Conservation (phyloP, 2,797 vertebrate genomes). For the Petrocephalus sullivani region DNA sequence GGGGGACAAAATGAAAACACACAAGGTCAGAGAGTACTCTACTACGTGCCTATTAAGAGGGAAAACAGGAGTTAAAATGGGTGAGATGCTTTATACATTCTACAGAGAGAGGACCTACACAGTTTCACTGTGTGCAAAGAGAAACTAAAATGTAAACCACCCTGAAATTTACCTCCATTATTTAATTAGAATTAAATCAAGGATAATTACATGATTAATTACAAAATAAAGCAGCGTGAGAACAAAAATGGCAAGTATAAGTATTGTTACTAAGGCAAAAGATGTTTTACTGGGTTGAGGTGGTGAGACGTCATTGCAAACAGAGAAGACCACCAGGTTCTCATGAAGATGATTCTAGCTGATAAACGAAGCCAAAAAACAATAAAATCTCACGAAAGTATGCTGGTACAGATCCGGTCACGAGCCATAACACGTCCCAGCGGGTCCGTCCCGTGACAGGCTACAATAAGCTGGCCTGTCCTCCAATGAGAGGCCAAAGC, state of each 20-base stretch:
- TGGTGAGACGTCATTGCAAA: not conserved
- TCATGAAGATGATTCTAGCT: not conserved
- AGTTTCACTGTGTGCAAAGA: not conserved
- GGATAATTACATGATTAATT: not conserved
- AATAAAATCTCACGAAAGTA: not conserved
- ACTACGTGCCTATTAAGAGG: not conserved
- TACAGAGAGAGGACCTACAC: not conserved
- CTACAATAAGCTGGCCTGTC: not conserved
- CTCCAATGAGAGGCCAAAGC: conserved; percentile 1
- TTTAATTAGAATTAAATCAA: not conserved
- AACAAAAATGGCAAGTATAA: not conserved
- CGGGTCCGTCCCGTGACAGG: not conserved
- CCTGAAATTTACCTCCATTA: not conserved
- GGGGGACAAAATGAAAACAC: not conserved
- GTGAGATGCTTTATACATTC: not conserved
- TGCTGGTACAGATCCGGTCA: not conserved
- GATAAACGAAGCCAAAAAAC: not conserved
- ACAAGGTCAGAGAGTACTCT: not conserved
- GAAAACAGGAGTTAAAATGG: not conserved
- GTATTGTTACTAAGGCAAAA: not conserved
- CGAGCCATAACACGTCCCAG: not conserved
- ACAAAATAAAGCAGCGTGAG: not conserved
- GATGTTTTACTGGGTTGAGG: not conserved
- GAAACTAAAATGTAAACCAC: not conserved
- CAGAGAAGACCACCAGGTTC: not conserved